Conservation (phyloP, 2,113 vertebrate species). For the Ctenomys sociabilis region DNA sequence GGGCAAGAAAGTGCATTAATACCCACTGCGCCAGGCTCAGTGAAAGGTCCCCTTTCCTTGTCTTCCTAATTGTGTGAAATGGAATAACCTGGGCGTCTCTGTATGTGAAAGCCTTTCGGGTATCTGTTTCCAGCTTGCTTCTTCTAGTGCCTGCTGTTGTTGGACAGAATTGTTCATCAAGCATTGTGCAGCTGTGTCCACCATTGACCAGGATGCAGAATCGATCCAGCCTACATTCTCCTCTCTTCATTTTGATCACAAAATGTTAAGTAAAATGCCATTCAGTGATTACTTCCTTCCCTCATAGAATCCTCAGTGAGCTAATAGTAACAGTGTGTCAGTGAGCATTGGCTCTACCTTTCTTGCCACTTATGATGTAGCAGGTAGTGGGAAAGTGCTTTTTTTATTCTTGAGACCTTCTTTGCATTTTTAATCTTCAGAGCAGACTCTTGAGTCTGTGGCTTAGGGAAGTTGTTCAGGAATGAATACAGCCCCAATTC, state of each 20-base stretch:
- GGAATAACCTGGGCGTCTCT: not conserved
- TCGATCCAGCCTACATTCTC: not conserved
- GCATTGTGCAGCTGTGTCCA: not conserved
- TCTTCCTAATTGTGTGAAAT: not conserved
- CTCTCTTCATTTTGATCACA: not conserved
- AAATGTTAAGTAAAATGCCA: not conserved
- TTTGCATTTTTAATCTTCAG: not conserved
- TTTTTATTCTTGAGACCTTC: not conserved
- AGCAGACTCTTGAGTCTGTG: not conserved
- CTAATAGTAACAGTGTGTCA: too few species aligned
- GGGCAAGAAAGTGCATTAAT: rapidly evolving
- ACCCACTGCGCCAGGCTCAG: too few species aligned
- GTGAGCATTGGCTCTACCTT: rapidly evolving
- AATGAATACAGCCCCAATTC: not conserved
- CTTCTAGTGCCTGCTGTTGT: not conserved
- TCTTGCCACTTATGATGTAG: not conserved
- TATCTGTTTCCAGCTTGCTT: not conserved
- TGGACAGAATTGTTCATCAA: not conserved
- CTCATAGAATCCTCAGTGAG: not conserved
- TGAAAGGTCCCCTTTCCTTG: too few species aligned
- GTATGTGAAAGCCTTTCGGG: rapidly evolving
- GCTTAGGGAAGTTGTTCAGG: not conserved
- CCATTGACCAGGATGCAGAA: not conserved
- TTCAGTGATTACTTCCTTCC: not conserved
- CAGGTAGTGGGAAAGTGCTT: rapidly evolving